Conservation (phyloP, 2,113 vertebrate genomes). For the Sceloporus undulatus region DNA sequence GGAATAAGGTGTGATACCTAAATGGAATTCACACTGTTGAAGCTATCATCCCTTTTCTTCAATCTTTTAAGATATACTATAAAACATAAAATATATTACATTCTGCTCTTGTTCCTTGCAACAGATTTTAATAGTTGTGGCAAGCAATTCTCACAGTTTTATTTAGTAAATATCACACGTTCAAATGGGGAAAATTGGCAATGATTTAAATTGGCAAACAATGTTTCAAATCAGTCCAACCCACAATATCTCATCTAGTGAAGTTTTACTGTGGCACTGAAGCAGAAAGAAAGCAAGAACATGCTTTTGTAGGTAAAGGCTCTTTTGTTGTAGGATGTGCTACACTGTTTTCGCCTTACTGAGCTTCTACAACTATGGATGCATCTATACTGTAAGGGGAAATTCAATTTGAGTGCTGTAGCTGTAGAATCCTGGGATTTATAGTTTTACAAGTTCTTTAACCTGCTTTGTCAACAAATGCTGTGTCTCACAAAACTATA, state of each 20-base stretch:
- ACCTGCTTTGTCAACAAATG: too few relatives aligned
- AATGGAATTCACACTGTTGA: constrained; percentile 6
- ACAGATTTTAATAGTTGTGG: background rate
- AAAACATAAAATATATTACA: background rate
- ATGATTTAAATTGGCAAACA: background rate
- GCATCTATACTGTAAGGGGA: background rate
- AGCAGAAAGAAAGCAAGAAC: background rate
- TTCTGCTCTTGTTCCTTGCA: background rate
- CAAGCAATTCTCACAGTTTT: background rate
- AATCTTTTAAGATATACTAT: background rate
- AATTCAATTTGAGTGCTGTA: background rate
- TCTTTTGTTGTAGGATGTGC: background rate
- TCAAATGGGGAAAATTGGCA: background rate
- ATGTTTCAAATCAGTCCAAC: background rate
- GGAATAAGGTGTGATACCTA: background rate
- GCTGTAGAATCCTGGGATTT: too few relatives aligned
- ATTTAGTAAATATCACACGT: background rate
- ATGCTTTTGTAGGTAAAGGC: background rate
- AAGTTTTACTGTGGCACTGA: background rate
- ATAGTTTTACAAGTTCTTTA: too few relatives aligned
- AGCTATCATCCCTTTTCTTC: background rate
- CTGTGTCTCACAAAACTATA: too few relatives aligned
- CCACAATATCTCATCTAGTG: background rate
- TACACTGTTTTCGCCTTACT: background rate
- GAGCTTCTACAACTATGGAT: background rate